These are phyloP conservation scores for Barbus barbus DNA, from an alignment of 2,113 vertebrate species.

Conservation along the genomic window DNA sequence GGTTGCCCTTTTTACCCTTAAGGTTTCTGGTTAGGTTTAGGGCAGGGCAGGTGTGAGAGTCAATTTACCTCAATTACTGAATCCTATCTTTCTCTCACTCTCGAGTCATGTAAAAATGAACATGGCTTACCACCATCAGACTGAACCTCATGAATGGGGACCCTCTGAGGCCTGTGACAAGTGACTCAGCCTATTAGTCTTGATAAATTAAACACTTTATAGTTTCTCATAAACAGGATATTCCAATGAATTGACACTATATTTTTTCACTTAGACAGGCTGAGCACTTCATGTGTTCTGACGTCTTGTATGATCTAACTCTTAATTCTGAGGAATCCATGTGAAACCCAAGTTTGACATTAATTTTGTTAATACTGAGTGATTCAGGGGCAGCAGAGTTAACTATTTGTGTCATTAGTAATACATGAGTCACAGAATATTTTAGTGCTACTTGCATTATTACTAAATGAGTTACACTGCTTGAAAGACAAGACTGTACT, in stretches of 20 bases:
- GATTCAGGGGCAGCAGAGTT: conserved; percentile 9
- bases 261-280: background rate
- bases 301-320: background rate
- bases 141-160: background rate
- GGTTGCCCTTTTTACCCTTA: conserved; percentile 37
- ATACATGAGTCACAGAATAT: background rate
- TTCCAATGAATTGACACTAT: background rate
- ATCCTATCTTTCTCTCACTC: background rate
- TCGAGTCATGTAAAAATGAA: background rate
- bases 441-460: background rate
- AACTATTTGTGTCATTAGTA: background rate
- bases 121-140: background rate
- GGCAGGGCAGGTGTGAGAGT: conserved; percentile 50
- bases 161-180: background rate
- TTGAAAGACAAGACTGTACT: background rate
- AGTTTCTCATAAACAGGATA: background rate
- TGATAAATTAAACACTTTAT: background rate
- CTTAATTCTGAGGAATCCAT: conserved; percentile 1
- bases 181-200: background rate
- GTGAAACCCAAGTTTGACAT: background rate
- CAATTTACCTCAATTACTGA: conserved; percentile 37
- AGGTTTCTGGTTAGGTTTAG: conserved; percentile 30
- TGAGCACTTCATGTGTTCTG: background rate
- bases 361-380: background rate
- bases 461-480: background rate